Conservation (phyloP, 1,140 invertebrate genomes). For the Chlorops oryzae region DNA sequence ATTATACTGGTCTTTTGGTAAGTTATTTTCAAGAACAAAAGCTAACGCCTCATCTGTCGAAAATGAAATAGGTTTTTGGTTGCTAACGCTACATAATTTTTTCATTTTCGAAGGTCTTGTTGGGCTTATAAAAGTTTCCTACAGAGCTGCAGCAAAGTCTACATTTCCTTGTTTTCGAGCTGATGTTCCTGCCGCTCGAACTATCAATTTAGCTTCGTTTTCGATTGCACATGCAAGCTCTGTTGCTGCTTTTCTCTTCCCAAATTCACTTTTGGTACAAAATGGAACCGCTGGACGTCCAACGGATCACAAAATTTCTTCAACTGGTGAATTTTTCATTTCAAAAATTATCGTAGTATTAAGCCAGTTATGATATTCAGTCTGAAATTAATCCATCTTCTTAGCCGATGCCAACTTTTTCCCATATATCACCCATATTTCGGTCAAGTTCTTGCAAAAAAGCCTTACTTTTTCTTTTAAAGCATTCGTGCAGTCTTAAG, state of each 20-base stretch:
- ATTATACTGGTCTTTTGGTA: constrained; percentile 11
- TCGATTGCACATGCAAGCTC: not conserved
- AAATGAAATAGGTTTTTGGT: not conserved
- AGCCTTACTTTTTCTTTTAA: too few species aligned
- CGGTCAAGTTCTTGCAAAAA: too few species aligned
- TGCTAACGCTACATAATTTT: not conserved
- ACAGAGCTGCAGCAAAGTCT: constrained; percentile 2
- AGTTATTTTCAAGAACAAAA: constrained; percentile 9
- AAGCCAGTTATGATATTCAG: too few species aligned
- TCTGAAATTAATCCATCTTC: too few species aligned
- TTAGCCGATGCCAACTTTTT: too few species aligned
- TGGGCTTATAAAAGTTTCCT: not conserved
- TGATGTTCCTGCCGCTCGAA: constrained; percentile 1
- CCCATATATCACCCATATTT: too few species aligned
- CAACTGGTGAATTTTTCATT: too few species aligned
- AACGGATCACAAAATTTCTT: too few species aligned
- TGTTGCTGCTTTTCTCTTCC: not conserved
- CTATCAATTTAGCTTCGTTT: not conserved
- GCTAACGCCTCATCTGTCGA: constrained; percentile 9
- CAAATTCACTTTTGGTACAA: too few species aligned
- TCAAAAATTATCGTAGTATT: too few species aligned
- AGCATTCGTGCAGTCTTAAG: too few species aligned
- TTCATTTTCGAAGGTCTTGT: constrained; percentile 1
- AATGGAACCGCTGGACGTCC: too few species aligned
- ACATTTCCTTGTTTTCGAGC: constrained; percentile 1